Conservation (phyloP, 2,888 invertebrate species). For the Drosophila imparisetae region DNA sequence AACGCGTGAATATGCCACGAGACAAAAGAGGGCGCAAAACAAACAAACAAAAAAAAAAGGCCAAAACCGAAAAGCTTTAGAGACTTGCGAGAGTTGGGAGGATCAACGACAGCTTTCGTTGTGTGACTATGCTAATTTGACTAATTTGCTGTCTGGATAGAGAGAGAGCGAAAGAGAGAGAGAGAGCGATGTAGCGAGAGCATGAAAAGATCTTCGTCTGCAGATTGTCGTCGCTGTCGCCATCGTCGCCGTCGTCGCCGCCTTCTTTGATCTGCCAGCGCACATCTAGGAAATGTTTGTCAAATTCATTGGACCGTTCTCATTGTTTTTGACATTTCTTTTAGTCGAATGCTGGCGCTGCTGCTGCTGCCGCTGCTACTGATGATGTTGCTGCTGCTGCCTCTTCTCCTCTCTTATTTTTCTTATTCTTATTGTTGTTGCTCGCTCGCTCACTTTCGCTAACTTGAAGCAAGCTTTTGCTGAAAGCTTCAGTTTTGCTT, state of each 20-base stretch:
- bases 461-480: constrained; percentile 38
- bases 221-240: constrained; percentile 65
- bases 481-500: constrained; percentile 15
- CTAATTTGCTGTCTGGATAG: constrained; percentile 58
- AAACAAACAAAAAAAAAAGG: not conserved
- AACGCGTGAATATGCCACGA: constrained; percentile 83
- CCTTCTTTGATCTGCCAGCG: constrained; percentile 84
- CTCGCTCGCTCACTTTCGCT: constrained; percentile 48
- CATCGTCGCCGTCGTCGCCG: constrained; percentile 53
- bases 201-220: constrained; percentile 32
- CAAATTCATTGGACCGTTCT: constrained; percentile 85
- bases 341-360: constrained; percentile 52
- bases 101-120: constrained; percentile 54
- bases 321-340: constrained; percentile 85
- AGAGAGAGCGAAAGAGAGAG: constrained; percentile 2
- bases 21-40: constrained; percentile 58
- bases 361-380: constrained; percentile 19
- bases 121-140: constrained; percentile 68
- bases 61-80: constrained; percentile 13
- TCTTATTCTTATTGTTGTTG: constrained; percentile 5
- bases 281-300: constrained; percentile 85
- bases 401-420: constrained; percentile 2
- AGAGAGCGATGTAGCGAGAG: constrained; percentile 5
- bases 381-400: not conserved
- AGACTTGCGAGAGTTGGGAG: constrained; percentile 16